Conservation (phyloP, 2,113 vertebrate species). For the Tenebrosternarchus preto region DNA sequence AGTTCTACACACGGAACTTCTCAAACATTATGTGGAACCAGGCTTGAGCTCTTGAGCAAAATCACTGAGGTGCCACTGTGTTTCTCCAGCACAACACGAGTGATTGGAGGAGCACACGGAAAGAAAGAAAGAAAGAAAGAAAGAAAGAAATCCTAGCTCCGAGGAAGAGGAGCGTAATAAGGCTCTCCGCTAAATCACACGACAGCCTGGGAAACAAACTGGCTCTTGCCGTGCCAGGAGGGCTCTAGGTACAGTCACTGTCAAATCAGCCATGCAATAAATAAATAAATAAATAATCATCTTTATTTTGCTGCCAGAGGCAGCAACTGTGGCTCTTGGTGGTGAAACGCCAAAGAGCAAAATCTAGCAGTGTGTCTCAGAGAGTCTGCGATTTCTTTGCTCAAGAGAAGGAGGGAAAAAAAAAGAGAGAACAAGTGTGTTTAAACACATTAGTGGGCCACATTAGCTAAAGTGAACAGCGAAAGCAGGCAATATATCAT, state of each 20-base stretch:
- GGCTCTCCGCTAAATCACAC: too few relatives aligned
- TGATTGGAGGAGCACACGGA: not conserved
- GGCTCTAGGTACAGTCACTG: not conserved
- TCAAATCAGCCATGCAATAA: constrained; percentile 14
- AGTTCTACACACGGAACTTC: not conserved
- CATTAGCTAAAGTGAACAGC: not conserved
- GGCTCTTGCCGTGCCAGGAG: not conserved
- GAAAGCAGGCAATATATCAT: not conserved
- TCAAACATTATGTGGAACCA: too few relatives aligned
- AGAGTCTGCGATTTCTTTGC: not conserved
- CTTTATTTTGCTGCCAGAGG: constrained; percentile 25
- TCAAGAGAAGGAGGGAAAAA: not conserved
- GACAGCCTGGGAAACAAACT: constrained; percentile 11
- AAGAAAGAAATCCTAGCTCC: too few relatives aligned
- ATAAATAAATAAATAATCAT: not conserved
- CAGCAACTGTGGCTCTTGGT: not conserved
- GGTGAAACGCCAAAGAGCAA: not conserved
- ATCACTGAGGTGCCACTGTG: too few relatives aligned
- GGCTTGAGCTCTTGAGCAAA: too few relatives aligned
- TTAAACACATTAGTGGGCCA: not conserved
- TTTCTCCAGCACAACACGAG: not conserved
- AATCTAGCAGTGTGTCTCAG: not conserved
- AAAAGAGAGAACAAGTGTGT: not conserved
- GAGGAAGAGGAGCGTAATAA: too few relatives aligned
- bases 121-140: too few relatives aligned